These are phyloP conservation scores for Emydocephalus ijimae DNA, from an alignment of 2,113 vertebrate genomes.

Conservation along the genomic window DNA sequence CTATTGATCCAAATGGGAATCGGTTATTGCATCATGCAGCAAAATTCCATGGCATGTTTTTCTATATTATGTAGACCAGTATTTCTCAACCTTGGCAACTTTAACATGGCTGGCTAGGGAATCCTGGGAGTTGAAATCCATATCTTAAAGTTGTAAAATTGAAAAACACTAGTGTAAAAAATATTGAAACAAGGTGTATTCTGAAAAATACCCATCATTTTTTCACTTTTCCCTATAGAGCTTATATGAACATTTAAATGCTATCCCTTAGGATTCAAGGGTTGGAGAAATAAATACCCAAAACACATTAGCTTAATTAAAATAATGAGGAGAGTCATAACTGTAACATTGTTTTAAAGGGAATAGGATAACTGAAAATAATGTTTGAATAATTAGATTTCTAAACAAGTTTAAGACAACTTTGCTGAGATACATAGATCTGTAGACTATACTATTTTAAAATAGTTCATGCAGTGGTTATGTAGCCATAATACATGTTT, in stretches of 20 bases:
- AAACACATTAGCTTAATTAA: constrained; percentile 47
- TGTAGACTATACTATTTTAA: constrained; percentile 62
- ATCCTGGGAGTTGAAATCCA: background rate
- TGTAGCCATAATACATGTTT: constrained; percentile 71
- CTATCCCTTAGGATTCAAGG: constrained; percentile 50
- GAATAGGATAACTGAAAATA: constrained; percentile 21
- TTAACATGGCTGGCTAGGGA: background rate
- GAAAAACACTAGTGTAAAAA: background rate
- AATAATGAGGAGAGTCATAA: constrained; percentile 41
- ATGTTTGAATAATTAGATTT: constrained; percentile 56
- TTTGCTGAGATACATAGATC: constrained; percentile 49
- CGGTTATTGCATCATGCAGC: background rate
- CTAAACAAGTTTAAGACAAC: constrained; percentile 50
- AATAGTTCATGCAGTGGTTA: constrained; percentile 72
- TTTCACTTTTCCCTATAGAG: constrained; percentile 34
- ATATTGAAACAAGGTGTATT: background rate
- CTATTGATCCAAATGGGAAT: background rate
- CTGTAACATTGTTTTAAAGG: constrained; percentile 27
- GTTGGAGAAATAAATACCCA: background rate
- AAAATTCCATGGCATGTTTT: background rate
- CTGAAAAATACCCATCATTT: constrained; percentile 35
- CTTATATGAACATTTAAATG: constrained; percentile 61
- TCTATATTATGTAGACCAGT: background rate
- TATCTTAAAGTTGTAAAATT: background rate
- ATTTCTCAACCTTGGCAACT: background rate